Evolutionary conservation across 2,113 vertebrate species (phyloP).

Genomic region (Oceanodroma tethys): DNA sequence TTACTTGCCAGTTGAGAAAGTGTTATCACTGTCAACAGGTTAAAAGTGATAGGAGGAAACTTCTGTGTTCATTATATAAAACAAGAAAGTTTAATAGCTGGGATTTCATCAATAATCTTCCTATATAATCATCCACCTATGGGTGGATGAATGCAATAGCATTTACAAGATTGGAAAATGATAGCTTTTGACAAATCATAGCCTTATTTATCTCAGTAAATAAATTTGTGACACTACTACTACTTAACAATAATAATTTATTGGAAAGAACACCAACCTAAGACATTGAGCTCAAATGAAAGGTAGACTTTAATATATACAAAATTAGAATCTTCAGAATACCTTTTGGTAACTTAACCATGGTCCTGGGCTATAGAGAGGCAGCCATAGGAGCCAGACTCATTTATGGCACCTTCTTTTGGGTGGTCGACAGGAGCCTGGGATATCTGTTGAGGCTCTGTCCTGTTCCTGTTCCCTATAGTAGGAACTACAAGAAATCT

Average conservation of each 20-base stretch:
- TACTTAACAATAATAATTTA: not conserved
- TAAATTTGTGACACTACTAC: not conserved
- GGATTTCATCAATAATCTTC: not conserved
- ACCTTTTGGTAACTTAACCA: rapidly evolving
- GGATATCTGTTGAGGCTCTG: not conserved
- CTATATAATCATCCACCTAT: no score
- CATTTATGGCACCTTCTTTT: not conserved
- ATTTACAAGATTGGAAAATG: not conserved
- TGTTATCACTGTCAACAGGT: not conserved
- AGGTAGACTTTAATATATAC: not conserved
- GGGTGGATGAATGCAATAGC: not conserved
- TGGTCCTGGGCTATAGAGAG: not conserved
- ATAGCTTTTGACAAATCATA: not conserved
- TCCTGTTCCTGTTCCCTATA: not conserved
- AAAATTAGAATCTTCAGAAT: not conserved
- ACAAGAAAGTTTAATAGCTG: not conserved
- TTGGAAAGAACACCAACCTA: not conserved
- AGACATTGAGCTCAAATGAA: not conserved
- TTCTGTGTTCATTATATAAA: not conserved
- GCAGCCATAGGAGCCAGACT: rapidly evolving
- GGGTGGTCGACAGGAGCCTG: not conserved
- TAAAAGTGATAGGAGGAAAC: not conserved
- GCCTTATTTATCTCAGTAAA: not conserved
- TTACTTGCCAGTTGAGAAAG: not conserved
- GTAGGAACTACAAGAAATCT: not conserved